Base-by-base conservation (phyloP, 2,113 vertebrate species). In the Menidia beryllina region DNA sequence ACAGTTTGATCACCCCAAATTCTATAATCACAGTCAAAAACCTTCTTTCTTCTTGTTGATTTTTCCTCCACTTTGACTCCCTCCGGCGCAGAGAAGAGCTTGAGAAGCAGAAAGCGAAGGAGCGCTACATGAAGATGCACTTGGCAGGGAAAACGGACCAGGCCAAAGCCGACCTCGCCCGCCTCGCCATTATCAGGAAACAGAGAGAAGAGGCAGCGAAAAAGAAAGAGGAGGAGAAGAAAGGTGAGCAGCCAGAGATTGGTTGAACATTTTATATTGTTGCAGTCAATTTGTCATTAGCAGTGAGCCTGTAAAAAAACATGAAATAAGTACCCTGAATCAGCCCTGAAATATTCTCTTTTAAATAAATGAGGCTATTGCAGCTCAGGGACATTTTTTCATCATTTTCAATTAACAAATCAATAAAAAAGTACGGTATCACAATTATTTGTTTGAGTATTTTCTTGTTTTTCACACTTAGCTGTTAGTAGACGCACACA, bases 111-210 rank as follows among this genome's bases (percentile, higher is more conserved):
- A 98, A 98, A 77, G 98, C 97, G 6, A 98, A 98, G 83, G 97
- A 98, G 50, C 95, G 95, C 58, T 98, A 99, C 91, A 98, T 99
- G 97, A 99, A 98, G 86, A 96, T 99, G 96, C 97, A 99, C 89
- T 92, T 98, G 78, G 98, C 97, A 10, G 98, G 98, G 9, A 99
- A 98, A 91, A 99, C 98, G 0, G 98, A 99, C 60, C 97, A 99
- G 83, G 98, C 97, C 11, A 98, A 98, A 89, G 97, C 98, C 30
- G 97, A 99, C 87, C 95, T 99, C 0, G 97, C 97, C 73, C 95
- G 97, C 5, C 92, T 99, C 51, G 96, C 97, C 2, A 99, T 99
- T 62, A 94, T 99, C 74, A 94, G 93, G 83, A 99, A 98, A 93
- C 97, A 99, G 90, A 94, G 97, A 68, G 97, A 99, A 82, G 97